Evolutionary conservation across 2,113 vertebrate genomes (phyloP).

Genomic region (Syngnathus floridae): DNA sequence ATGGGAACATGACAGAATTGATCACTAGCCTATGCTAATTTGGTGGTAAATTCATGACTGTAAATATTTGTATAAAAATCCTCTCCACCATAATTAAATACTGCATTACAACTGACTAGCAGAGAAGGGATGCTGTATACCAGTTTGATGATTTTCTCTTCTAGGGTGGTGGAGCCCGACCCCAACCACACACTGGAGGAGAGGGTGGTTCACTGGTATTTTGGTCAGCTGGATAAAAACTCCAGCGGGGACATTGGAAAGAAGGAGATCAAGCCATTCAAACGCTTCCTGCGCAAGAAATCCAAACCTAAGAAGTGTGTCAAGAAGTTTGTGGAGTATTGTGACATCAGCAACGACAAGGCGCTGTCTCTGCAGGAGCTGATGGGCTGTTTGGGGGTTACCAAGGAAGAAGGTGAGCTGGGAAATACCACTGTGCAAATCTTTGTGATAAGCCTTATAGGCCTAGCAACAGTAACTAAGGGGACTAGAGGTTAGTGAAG

Average conservation of each 20-base stretch:
- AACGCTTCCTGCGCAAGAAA: constrained; percentile 90
- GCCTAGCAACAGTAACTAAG: constrained; percentile 6
- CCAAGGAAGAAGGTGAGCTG: constrained; percentile 79
- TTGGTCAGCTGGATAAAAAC: constrained; percentile 90
- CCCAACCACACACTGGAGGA: constrained; percentile 95
- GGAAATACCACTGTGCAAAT: not conserved
- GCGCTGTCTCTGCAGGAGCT: constrained; percentile 87
- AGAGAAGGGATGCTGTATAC: not conserved
- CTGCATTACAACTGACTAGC: not conserved
- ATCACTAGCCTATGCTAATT: no score
- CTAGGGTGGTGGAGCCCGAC: constrained; percentile 87
- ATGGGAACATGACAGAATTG: no score
- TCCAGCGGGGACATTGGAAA: constrained; percentile 90
- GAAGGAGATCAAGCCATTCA: constrained; percentile 96
- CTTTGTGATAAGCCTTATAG: not conserved
- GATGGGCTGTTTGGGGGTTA: constrained; percentile 90
- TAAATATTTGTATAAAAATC: no score
- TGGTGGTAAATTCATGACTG: no score
- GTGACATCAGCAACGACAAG: constrained; percentile 87
- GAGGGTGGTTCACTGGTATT: constrained; percentile 95
- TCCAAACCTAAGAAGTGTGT: constrained; percentile 96
- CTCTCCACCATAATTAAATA: not conserved
- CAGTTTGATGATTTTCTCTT: constrained; percentile 10
- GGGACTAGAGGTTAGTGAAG: not conserved
- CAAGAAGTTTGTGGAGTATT: constrained; percentile 96